Percentiles rank a stretch among this genome's conserved stretches.
phyloP scores from a whole-genome alignment of 2,113 vertebrate genomes.

The Sinocyclocheilus maitianheensis region DNA sequence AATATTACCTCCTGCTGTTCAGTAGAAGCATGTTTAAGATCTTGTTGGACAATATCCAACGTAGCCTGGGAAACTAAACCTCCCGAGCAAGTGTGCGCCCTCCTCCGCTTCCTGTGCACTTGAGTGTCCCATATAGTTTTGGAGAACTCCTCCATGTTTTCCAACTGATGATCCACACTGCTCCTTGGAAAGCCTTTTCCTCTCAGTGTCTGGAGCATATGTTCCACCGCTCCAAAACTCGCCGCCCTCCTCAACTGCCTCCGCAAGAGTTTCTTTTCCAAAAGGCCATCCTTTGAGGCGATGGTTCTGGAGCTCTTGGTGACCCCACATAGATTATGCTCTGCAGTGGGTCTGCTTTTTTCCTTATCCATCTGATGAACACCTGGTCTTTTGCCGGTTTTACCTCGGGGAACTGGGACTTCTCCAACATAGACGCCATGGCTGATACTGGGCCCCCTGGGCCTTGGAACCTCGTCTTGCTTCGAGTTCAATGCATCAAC shows the following conservation, averaged over 20 bases:
- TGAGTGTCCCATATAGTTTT: conserved; percentile 67
- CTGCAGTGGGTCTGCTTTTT: neutral
- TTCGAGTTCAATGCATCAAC: conserved; percentile 11
- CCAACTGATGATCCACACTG: conserved; percentile 53
- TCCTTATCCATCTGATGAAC: conserved; percentile 22
- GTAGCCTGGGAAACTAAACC: conserved; percentile 49
- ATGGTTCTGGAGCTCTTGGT: conserved; percentile 53
- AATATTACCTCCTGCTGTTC: conserved; percentile 69
- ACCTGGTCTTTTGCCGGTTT: conserved; percentile 39
- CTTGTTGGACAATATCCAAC: conserved; percentile 51
- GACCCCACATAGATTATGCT: conserved; percentile 59
- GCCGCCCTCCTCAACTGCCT: conserved; percentile 70
- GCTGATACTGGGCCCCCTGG: conserved; percentile 58
- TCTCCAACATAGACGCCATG: conserved; percentile 63
- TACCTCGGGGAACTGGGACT: conserved; percentile 56
- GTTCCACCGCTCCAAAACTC: conserved; percentile 75
- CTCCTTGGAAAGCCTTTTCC: conserved; percentile 54
- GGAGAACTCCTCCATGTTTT: conserved; percentile 60
- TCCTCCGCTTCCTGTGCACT: conserved; percentile 68
- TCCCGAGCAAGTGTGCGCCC: conserved; percentile 64
- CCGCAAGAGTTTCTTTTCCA: conserved; percentile 64
- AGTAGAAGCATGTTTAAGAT: conserved; percentile 56
- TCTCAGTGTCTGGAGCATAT: conserved; percentile 62
- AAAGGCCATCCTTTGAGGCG: conserved; percentile 61
- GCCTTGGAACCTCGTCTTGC: conserved; percentile 39